Percentiles rank a stretch among this genome's conserved stretches.
These are phyloP conservation scores for Chelon auratus DNA, from an alignment of 2,797 vertebrate genomes.

Conservation along the genomic window DNA sequence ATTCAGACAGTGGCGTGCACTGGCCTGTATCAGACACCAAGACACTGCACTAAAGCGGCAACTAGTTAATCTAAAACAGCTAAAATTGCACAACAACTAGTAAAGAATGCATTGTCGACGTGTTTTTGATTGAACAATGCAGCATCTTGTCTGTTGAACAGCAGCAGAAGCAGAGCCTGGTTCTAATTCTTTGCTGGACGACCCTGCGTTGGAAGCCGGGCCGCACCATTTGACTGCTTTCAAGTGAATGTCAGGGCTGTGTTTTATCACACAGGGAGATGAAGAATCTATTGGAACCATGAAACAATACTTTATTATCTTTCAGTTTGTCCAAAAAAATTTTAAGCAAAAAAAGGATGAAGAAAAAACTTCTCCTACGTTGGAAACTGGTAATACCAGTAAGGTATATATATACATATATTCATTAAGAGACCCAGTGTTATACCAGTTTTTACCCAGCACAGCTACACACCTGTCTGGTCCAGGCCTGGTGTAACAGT, in stretches of 20 bases:
- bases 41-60: background rate
- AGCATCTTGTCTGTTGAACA: background rate
- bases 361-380: background rate
- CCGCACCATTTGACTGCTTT: conserved; percentile 2
- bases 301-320: background rate
- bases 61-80: background rate
- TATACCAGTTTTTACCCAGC: background rate
- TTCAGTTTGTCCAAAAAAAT: background rate
- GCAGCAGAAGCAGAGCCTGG: background rate
- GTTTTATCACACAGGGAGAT: background rate
- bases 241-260: background rate
- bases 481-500: conserved; percentile 41
- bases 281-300: background rate
- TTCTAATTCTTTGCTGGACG: background rate
- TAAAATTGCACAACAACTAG: background rate
- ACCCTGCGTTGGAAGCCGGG: background rate
- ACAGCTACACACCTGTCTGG: conserved; percentile 18
- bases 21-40: background rate
- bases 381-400: background rate
- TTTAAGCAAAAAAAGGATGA: too few species aligned
- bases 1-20: too few species aligned
- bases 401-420: too few species aligned
- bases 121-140: background rate
- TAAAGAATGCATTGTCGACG: background rate
- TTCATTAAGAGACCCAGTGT: too few species aligned